These are phyloP conservation scores for Podabrus alpinus DNA, from an alignment of 2,888 invertebrate species.

Conservation along the genomic window DNA sequence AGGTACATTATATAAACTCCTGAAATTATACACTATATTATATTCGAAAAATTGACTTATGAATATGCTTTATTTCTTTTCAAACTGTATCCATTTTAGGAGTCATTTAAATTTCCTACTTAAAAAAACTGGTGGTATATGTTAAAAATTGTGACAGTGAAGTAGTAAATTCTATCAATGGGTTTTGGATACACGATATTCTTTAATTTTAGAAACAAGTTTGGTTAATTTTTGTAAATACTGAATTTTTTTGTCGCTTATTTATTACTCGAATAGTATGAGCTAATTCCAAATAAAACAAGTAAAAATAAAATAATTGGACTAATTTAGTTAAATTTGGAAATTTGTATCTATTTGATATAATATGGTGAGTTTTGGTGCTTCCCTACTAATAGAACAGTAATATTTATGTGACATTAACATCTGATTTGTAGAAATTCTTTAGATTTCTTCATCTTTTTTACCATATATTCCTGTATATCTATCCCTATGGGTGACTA, in stretches of 20 bases:
- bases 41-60: not conserved
- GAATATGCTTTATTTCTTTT: not conserved
- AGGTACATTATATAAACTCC: too few relatives aligned
- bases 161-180: slow-evolving; percentile 27
- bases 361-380: slow-evolving; percentile 16
- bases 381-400: slow-evolving; percentile 36
- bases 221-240: slow-evolving; percentile 23
- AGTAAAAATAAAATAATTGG: slow-evolving; percentile 10
- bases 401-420: slow-evolving; percentile 47
- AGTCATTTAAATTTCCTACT: not conserved
- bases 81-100: not conserved
- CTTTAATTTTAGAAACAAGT: slow-evolving; percentile 30
- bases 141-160: slow-evolving; percentile 22
- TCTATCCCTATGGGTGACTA: slow-evolving; percentile 9
- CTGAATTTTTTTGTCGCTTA: slow-evolving; percentile 10
- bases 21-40: too few relatives aligned
- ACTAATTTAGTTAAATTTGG: slow-evolving; percentile 6
- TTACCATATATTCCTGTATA: slow-evolving; percentile 31
- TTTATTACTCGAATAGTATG: slow-evolving; percentile 13
- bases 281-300: not conserved
- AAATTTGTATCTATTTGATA: slow-evolving; percentile 24
- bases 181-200: slow-evolving; percentile 23
- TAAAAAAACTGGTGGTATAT: slow-evolving; percentile 11
- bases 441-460: slow-evolving; percentile 40
- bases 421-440: slow-evolving; percentile 50